A percentile compares a stretch with the other conserved stretches of the same genome.
phyloP scores from a whole-genome alignment of 2,888 invertebrate genomes.

The Sialis fuliginosa region DNA sequence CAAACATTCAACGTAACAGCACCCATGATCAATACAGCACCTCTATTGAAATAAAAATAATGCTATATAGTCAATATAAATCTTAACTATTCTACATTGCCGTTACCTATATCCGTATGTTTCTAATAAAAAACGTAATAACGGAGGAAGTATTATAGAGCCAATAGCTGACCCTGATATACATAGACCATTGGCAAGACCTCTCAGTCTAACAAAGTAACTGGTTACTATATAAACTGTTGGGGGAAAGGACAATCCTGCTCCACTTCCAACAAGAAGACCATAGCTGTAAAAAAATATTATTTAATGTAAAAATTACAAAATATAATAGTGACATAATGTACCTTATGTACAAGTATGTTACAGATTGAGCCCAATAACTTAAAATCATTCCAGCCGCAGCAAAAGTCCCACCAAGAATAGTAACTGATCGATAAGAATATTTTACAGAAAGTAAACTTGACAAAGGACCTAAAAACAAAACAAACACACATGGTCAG shows the following conservation, averaged over 20 bases:
- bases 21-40: constrained; percentile 64
- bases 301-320: background rate
- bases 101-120: constrained; percentile 56
- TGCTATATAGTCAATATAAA: background rate
- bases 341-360: constrained; percentile 61
- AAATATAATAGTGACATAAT: background rate
- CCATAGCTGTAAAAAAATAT: constrained; percentile 44
- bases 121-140: constrained; percentile 50
- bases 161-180: constrained; percentile 79
- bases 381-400: constrained; percentile 72
- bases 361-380: constrained; percentile 62
- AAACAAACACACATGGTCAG: constrained; percentile 1
- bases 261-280: constrained; percentile 64
- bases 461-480: constrained; percentile 58
- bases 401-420: constrained; percentile 66
- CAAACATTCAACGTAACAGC: constrained; percentile 68
- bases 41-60: constrained; percentile 31
- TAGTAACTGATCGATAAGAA: constrained; percentile 67
- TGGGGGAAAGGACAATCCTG: constrained; percentile 73
- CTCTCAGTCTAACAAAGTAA: constrained; percentile 61
- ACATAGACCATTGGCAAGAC: constrained; percentile 73
- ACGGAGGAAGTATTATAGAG: constrained; percentile 67
- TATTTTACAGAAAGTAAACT: constrained; percentile 70
- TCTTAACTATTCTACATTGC: background rate
- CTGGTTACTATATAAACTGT: constrained; percentile 81